Evolutionary conservation across 2,113 vertebrate genomes (phyloP), one percentile per base, ranked within the genome.

Genomic region (Mastomys coucha): DNA sequence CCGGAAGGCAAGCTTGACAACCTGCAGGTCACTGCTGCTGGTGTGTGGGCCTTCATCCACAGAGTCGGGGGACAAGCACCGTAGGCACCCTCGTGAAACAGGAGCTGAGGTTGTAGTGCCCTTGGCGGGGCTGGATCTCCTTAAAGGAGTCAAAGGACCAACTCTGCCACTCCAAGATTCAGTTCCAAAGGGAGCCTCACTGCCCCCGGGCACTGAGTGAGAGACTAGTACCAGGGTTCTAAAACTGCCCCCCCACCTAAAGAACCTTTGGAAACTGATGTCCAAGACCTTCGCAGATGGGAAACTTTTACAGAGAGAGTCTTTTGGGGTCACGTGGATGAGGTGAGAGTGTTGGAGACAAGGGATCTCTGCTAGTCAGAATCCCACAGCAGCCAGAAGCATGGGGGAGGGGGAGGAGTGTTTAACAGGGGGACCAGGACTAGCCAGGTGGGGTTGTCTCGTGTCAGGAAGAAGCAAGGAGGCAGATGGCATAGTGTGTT

Each of bases 41-140:
- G 73, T 28, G 4, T 7, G 20, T 9, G 14, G 56, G 70, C 65
- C 65, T 84, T n/a, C 0, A 24, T 14, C 75, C 3, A 0, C 22
- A 2, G 31, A 0, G 22, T 4, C 14, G 56, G 19, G 56, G 31
- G 8, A 22, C 0, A 31, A 45, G 58, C 58, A 2, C 39, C 58
- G 11, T 19, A 65, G 39, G 24, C 14, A 78, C 28, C 7, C 42
- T n/a, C 20, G 1, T 51, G 56, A 45, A 58, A n/a, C 72, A 39
- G 53, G 81, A 28, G 26, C 58, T 13, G 0, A 31, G 7, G 51
- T 58, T 4, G 0, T 0, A 0, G 0, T 3, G 67, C 51, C 31
- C 72, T 11, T 3, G 2, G 45, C 76, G 17, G 51, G 28, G 45
- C 51, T 0, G 14, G n/a, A 49, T 88, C 53, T 12, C 0, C 5